Evolutionary conservation across 2,888 invertebrate species (phyloP).

Genomic region (Malacosoma neustria): DNA sequence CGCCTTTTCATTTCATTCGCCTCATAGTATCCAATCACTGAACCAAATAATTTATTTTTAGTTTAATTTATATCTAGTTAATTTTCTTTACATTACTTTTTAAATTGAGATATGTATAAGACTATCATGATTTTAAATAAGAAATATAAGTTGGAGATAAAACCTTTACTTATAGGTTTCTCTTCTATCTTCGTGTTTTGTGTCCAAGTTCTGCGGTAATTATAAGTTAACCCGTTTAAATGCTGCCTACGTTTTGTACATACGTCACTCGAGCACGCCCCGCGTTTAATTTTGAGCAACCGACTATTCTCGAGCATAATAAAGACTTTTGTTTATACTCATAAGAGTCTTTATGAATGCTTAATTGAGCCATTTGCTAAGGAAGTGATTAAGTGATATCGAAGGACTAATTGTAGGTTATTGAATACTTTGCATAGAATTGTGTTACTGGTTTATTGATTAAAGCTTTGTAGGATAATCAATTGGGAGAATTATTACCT

Average conservation of each 20-base stretch:
- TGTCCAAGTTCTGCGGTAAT: slow-evolving; percentile 41
- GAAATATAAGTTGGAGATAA: neutral
- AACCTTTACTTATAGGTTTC: slow-evolving; percentile 8
- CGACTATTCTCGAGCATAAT: slow-evolving; percentile 22
- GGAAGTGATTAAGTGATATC: slow-evolving; percentile 57
- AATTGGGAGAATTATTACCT: too few relatives aligned
- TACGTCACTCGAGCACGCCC: slow-evolving; percentile 56
- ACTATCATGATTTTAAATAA: neutral
- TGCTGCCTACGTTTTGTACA: slow-evolving; percentile 52
- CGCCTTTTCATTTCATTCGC: too few relatives aligned
- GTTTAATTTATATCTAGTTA: too few relatives aligned
- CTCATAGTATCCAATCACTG: too few relatives aligned
- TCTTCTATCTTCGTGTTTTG: too few relatives aligned
- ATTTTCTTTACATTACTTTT: too few relatives aligned
- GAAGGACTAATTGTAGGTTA: slow-evolving; percentile 14
- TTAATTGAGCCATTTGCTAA: slow-evolving; percentile 48
- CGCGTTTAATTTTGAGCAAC: slow-evolving; percentile 18
- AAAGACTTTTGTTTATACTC: slow-evolving; percentile 61
- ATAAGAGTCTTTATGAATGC: slow-evolving; percentile 51
- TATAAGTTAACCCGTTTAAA: slow-evolving; percentile 53
- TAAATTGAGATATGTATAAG: slow-evolving; percentile 4
- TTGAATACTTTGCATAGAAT: neutral
- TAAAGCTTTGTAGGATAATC: too few relatives aligned
- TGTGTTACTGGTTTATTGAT: neutral
- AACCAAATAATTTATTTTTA: too few relatives aligned